Evolutionary conservation across 2,797 vertebrate species (phyloP).

Genomic region (Phalanger gymnotis): DNA sequence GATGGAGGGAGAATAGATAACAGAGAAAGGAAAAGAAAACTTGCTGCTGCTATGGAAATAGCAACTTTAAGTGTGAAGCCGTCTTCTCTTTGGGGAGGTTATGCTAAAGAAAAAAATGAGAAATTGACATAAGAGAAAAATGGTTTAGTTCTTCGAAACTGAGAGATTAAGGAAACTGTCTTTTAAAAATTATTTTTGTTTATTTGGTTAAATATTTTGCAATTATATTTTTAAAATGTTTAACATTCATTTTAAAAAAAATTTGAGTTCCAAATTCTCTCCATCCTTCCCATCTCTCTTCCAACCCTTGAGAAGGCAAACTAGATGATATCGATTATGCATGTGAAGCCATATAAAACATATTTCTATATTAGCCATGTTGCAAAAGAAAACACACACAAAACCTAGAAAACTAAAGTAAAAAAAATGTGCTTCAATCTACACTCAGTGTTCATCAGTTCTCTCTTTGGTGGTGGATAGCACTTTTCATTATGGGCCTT

Average conservation of each 20-base stretch:
- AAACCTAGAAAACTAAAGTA: not conserved
- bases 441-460: not conserved
- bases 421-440: not conserved
- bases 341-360: not conserved
- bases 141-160: not conserved
- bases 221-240: not conserved
- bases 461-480: not conserved
- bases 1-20: not conserved
- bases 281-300: not conserved
- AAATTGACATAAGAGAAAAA: not conserved
- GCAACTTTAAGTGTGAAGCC: conserved; percentile 14
- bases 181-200: not conserved
- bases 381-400: not conserved
- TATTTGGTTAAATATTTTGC: not conserved
- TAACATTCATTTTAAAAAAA: not conserved
- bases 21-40: not conserved
- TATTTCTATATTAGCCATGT: not conserved
- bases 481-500: no score
- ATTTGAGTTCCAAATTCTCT: not conserved
- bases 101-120: not conserved
- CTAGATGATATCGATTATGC: not conserved
- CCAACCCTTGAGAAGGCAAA: not conserved
- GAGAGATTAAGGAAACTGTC: not conserved
- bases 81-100: not conserved
- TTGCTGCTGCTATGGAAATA: conserved; percentile 39